A percentile compares a stretch with the other conserved stretches of the same genome.
Conservation (phyloP, 1,140 invertebrate species). For the Protaetia brevitarsis region DNA sequence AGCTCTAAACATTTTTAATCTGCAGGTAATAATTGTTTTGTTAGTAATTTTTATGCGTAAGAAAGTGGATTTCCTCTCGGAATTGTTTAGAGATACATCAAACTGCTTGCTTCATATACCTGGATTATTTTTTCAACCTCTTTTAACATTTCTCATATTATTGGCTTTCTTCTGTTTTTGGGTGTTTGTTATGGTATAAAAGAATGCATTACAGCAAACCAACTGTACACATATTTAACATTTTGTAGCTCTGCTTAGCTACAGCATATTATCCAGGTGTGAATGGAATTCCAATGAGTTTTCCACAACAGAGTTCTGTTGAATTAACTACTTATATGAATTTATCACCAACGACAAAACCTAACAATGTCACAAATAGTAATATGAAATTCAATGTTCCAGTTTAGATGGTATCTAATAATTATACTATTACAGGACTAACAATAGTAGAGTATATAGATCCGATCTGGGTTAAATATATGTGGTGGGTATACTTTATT, state of each 20-base stretch:
- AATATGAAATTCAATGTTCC: background rate
- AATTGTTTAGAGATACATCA: constrained; percentile 84
- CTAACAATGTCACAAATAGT: background rate
- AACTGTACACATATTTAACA: background rate
- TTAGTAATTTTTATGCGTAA: constrained; percentile 77
- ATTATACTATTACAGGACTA: constrained; percentile 51
- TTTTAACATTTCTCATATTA: constrained; percentile 79
- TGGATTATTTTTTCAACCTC: constrained; percentile 80
- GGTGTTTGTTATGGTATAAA: constrained; percentile 73
- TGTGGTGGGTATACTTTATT: constrained; percentile 90
- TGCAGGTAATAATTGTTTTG: constrained; percentile 71
- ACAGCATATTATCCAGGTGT: constrained; percentile 51
- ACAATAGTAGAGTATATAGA: constrained; percentile 66
- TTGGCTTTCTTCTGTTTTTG: constrained; percentile 80
- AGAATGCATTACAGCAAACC: background rate
- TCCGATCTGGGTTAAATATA: constrained; percentile 73
- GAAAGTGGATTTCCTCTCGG: constrained; percentile 73
- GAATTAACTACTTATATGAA: background rate
- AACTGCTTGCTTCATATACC: constrained; percentile 80
- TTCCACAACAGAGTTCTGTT: background rate
- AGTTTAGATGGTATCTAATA: background rate
- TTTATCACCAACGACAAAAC: background rate
- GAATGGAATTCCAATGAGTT: constrained; percentile 17
- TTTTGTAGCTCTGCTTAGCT: constrained; percentile 56
- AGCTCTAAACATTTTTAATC: constrained; percentile 38